Percentiles rank a stretch among this genome's conserved stretches.
Evolutionary conservation across 2,888 invertebrate species (phyloP).

Genomic region (Panorpa germanica): DNA sequence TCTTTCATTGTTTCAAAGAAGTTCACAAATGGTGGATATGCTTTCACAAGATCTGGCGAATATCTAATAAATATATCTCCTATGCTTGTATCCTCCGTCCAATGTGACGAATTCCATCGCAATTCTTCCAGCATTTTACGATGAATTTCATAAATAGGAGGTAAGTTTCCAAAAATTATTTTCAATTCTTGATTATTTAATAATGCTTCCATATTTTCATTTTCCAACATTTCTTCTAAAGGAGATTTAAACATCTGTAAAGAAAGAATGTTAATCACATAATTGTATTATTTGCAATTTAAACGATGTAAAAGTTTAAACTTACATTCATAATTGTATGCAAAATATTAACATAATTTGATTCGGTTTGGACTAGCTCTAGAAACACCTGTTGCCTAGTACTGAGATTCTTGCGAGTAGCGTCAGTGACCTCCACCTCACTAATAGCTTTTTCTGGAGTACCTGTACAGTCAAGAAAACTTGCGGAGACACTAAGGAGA

Average conservation of each 20-base stretch:
- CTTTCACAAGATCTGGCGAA: constrained; percentile 74
- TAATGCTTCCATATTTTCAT: constrained; percentile 49
- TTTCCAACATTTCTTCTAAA: constrained; percentile 70
- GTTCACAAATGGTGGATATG: constrained; percentile 96
- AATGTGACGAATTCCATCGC: constrained; percentile 32
- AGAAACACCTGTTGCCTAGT: constrained; percentile 22
- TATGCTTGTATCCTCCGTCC: constrained; percentile 75
- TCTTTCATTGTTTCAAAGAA: constrained; percentile 96
- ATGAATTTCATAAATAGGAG: constrained; percentile 88
- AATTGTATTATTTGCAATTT: constrained; percentile 3
- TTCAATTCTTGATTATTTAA: constrained; percentile 83
- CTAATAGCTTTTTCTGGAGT: constrained; percentile 49
- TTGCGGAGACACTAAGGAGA: constrained; percentile 66
- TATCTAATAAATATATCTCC: constrained; percentile 79
- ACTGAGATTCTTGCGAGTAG: constrained; percentile 11
- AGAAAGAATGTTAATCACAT: too few relatives aligned
- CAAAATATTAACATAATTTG: constrained; percentile 90
- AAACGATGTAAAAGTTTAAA: constrained; percentile 10
- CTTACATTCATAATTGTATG: constrained; percentile 79
- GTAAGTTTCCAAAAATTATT: constrained; percentile 88
- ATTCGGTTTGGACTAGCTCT: constrained; percentile 91
- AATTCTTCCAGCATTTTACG: constrained; percentile 46
- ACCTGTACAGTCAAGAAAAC: constrained; percentile 74
- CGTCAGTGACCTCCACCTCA: constrained; percentile 9
- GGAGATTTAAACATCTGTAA: constrained; percentile 82